Evolutionary conservation across 2,113 vertebrate genomes (phyloP).

Genomic region (Spea bombifrons): DNA sequence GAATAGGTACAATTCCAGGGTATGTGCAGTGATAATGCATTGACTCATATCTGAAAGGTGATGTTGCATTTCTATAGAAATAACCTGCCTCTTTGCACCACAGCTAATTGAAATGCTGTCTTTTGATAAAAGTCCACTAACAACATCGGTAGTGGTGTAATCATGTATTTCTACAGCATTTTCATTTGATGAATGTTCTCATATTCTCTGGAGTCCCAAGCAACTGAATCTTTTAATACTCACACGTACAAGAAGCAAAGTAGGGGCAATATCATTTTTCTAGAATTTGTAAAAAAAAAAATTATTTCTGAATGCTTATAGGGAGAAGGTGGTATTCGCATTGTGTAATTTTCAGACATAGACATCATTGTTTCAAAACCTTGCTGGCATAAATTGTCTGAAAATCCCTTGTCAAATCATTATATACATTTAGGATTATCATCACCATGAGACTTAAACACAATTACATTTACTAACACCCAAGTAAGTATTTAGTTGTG

Average conservation of each 20-base stretch:
- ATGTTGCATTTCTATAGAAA: background rate
- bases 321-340: background rate
- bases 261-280: conserved; percentile 14
- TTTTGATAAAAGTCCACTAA: conserved; percentile 4
- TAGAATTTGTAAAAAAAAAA: background rate
- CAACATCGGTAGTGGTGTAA: background rate
- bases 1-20: no score
- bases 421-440: no score
- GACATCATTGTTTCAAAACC: no score
- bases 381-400: no score
- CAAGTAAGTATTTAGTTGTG: no score
- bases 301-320: background rate
- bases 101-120: background rate
- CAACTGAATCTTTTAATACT: conserved; percentile 19
- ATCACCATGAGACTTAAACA: no score
- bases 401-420: no score
- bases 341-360: no score
- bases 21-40: no score
- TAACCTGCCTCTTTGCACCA: background rate
- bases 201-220: background rate
- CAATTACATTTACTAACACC: no score
- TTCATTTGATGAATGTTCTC: conserved; percentile 11
- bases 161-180: background rate
- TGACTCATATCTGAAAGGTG: background rate
- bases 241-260: background rate